Conservation (phyloP, 2,113 vertebrate genomes). For the Tor tambroides region DNA sequence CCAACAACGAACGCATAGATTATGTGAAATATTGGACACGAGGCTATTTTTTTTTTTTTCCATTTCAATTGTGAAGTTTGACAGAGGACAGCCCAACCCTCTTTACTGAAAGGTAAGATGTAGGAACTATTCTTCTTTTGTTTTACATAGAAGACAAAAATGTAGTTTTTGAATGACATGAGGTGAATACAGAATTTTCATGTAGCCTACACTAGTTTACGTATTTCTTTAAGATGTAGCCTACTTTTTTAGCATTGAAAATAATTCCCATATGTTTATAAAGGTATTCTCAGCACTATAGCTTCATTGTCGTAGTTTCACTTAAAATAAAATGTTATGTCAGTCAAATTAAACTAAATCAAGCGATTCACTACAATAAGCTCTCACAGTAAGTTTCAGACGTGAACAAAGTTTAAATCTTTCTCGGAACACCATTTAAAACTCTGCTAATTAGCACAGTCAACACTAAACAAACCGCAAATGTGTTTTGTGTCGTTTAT, state of each 20-base stretch:
- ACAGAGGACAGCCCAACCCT: background rate
- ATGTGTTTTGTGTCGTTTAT: background rate
- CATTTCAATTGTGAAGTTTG: background rate
- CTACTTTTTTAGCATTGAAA: too few species aligned
- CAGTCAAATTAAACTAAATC: background rate
- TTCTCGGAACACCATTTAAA: background rate
- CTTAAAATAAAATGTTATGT: background rate
- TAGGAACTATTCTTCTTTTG: background rate
- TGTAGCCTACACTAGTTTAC: too few species aligned
- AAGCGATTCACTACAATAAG: background rate
- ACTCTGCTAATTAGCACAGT: constrained; percentile 43
- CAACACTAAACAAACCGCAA: constrained; percentile 17
- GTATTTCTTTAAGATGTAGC: too few species aligned
- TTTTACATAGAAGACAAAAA: background rate
- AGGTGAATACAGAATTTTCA: too few species aligned
- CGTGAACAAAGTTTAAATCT: constrained; percentile 14
- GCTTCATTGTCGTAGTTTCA: background rate
- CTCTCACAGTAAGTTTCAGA: constrained; percentile 1
- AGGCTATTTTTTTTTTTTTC: too few species aligned
- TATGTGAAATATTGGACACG: background rate
- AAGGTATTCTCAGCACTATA: too few species aligned
- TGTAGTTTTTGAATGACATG: too few species aligned
- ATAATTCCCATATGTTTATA: too few species aligned
- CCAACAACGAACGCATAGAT: background rate
- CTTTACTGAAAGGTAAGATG: too few species aligned